A percentile compares a stretch with the other conserved stretches of the same genome.
phyloP scores from a whole-genome alignment of 2,113 vertebrate species.

The Girardinichthys multiradiatus region DNA sequence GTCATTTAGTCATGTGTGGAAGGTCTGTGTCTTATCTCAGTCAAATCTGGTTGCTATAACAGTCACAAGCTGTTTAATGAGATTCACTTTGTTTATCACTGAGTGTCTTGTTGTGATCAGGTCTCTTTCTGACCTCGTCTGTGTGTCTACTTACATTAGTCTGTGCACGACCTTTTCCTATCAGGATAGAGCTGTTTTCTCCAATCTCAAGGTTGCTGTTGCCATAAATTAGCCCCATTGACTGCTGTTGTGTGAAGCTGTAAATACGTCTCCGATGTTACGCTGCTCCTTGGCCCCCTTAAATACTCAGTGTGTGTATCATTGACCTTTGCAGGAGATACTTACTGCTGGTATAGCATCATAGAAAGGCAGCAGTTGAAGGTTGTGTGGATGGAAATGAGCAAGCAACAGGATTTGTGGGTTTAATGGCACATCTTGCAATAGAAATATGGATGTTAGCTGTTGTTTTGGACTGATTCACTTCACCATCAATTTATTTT shows the following conservation, averaged over 20 bases:
- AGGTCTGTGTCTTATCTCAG: slow-evolving; percentile 25
- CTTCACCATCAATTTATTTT: not conserved
- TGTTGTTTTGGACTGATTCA: not conserved
- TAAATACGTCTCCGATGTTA: slow-evolving; percentile 52
- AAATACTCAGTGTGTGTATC: slow-evolving; percentile 15
- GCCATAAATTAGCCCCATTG: slow-evolving; percentile 40
- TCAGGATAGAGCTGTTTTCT: slow-evolving; percentile 51
- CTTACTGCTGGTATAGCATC: not conserved
- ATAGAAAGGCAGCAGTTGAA: not conserved
- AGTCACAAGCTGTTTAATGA: slow-evolving; percentile 41
- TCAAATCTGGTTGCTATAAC: slow-evolving; percentile 27
- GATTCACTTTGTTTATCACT: slow-evolving; percentile 45
- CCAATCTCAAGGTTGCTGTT: slow-evolving; percentile 45
- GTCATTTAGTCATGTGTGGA: slow-evolving; percentile 43
- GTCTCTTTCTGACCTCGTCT: slow-evolving; percentile 14
- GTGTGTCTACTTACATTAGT: slow-evolving; percentile 17
- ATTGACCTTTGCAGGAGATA: slow-evolving; percentile 11
- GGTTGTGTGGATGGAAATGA: not conserved
- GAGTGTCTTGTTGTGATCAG: slow-evolving; percentile 23
- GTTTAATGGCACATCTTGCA: not conserved
- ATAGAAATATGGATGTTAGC: not conserved
- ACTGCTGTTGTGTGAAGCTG: slow-evolving; percentile 27
- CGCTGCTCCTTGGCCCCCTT: slow-evolving; percentile 7
- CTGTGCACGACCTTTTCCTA: slow-evolving; percentile 15
- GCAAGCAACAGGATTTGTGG: not conserved